Percentiles rank a stretch among this genome's conserved stretches.
These are phyloP conservation scores for Petroica traversi DNA, from an alignment of 2,113 vertebrate genomes.

Conservation along the genomic window DNA sequence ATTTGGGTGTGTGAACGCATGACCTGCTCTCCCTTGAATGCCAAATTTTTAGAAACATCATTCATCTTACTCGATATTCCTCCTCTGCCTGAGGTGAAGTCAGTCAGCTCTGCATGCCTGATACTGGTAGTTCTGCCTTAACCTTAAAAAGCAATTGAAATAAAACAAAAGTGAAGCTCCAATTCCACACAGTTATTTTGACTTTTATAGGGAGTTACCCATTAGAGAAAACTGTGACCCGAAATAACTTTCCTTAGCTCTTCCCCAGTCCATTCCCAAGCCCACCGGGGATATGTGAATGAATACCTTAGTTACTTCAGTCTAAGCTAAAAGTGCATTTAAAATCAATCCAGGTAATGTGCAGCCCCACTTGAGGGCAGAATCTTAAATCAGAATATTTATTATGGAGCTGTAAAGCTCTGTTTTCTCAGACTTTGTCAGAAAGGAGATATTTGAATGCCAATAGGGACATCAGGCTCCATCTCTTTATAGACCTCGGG, in stretches of 20 bases:
- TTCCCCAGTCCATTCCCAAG: not conserved
- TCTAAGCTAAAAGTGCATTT: conserved; percentile 1
- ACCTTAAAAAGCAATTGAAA: not conserved
- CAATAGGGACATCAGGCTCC: not conserved
- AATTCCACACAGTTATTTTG: not conserved
- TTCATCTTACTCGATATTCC: not conserved
- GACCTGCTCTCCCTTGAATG: not conserved
- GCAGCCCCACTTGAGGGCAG: not conserved
- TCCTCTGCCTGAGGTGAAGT: not conserved
- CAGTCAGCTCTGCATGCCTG: not conserved
- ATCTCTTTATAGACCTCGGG: not conserved
- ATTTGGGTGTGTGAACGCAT: not conserved
- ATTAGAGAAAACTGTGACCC: not conserved
- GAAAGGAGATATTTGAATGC: not conserved
- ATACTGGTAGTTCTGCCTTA: not conserved
- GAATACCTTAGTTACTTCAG: not conserved
- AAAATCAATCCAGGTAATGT: conserved; percentile 8
- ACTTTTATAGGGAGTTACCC: not conserved
- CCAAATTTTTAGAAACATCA: not conserved
- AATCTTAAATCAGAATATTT: conserved; percentile 13
- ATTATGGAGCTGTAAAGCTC: not conserved
- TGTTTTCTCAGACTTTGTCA: conserved; percentile 3
- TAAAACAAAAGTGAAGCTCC: not conserved
- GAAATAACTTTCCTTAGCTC: not conserved
- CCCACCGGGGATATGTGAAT: not conserved